These are phyloP conservation scores for Tamandua tetradactyla DNA, from an alignment of 2,797 vertebrate genomes.

Conservation along the genomic window DNA sequence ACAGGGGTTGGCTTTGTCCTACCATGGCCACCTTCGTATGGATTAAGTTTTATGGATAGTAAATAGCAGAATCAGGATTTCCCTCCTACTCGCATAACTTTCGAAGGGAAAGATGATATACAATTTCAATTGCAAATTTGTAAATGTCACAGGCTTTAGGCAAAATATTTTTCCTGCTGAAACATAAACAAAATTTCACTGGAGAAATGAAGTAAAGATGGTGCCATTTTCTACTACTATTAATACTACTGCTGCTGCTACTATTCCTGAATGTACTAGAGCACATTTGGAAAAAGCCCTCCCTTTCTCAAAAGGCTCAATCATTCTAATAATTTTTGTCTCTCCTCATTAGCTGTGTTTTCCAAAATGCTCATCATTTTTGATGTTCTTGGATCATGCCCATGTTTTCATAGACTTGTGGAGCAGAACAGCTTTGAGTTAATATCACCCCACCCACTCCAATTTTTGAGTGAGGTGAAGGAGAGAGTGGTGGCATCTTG, in stretches of 20 bases:
- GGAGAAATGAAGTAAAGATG: conserved; percentile 27
- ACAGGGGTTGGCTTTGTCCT: too few relatives aligned
- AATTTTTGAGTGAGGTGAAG: background rate
- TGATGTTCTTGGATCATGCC: background rate
- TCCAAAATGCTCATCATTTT: background rate
- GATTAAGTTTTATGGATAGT: conserved; percentile 47
- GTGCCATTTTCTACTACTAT: background rate
- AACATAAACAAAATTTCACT: conserved; percentile 47
- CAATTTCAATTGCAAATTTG: conserved; percentile 54
- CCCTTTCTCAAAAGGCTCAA: background rate
- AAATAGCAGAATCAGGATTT: conserved; percentile 65
- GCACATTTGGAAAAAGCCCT: background rate
- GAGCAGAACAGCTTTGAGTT: background rate
- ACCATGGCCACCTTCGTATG: background rate
- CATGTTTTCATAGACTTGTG: background rate
- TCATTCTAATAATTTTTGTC: conserved; percentile 33
- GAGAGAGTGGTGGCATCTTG: background rate
- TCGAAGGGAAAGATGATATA: conserved; percentile 53
- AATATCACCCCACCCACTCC: background rate
- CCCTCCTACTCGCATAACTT: conserved; percentile 22
- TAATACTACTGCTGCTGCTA: background rate
- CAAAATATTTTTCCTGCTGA: conserved; percentile 61
- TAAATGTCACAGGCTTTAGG: conserved; percentile 54
- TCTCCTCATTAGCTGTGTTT: conserved; percentile 38
- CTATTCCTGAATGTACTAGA: background rate